phyloP scores from a whole-genome alignment of 2,888 invertebrate species.

The Cistogaster globosa region DNA sequence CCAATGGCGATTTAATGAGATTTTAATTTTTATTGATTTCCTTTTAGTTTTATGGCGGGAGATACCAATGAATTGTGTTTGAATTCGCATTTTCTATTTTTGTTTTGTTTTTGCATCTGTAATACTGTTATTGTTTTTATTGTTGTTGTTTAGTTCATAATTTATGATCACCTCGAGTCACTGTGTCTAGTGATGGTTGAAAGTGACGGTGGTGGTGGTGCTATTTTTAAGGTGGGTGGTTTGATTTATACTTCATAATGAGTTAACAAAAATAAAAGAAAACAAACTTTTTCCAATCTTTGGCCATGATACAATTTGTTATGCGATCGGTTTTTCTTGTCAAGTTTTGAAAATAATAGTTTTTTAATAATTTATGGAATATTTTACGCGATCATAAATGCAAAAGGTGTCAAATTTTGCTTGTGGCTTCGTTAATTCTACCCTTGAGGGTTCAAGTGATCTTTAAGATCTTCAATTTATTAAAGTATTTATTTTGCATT shows the following conservation, averaged over 20 bases:
- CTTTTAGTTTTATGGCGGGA: slow-evolving; percentile 44
- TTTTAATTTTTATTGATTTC: slow-evolving; percentile 69
- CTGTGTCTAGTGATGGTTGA: slow-evolving; percentile 43
- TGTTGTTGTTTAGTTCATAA: slow-evolving; percentile 50
- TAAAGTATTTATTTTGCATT: not conserved
- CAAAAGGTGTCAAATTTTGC: slow-evolving; percentile 52
- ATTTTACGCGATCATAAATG: slow-evolving; percentile 56
- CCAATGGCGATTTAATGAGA: slow-evolving; percentile 69
- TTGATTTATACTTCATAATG: slow-evolving; percentile 66
- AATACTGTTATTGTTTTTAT: slow-evolving; percentile 30
- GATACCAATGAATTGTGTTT: slow-evolving; percentile 45
- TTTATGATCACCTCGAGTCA: slow-evolving; percentile 61
- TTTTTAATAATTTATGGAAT: slow-evolving; percentile 61
- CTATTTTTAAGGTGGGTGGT: slow-evolving; percentile 66
- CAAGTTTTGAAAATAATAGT: slow-evolving; percentile 44
- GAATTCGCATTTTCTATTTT: slow-evolving; percentile 17
- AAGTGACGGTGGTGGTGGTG: slow-evolving; percentile 10
- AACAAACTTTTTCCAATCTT: slow-evolving; percentile 34
- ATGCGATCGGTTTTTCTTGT: not conserved
- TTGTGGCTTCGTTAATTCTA: slow-evolving; percentile 14
- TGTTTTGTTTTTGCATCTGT: slow-evolving; percentile 7
- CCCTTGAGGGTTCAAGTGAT: not conserved
- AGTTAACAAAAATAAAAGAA: slow-evolving; percentile 26
- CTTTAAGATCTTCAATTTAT: slow-evolving; percentile 8
- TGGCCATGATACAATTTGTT: slow-evolving; percentile 62